A percentile compares a stretch with the other conserved stretches of the same genome.
phyloP scores from a whole-genome alignment of 2,113 vertebrate genomes.

The Grammatotria lemairii region DNA sequence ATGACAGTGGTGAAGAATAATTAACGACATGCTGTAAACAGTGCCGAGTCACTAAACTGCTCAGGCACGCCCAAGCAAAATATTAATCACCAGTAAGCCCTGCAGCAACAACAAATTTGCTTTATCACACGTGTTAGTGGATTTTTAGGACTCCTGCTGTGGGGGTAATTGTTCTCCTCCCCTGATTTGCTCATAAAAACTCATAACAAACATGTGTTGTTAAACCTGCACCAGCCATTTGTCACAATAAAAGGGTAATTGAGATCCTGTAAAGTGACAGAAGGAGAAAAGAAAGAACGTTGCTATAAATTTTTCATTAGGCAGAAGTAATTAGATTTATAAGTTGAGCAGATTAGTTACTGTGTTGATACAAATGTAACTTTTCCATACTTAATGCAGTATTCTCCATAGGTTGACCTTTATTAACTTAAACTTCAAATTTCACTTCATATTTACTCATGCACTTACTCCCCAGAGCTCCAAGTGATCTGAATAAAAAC shows the following conservation, averaged over 20 bases:
- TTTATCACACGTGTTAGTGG: slow-evolving; percentile 42
- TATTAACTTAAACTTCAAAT: neutral
- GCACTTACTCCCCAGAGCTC: rapidly evolving
- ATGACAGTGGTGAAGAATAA: neutral
- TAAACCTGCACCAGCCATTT: slow-evolving; percentile 47
- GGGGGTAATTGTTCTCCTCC: slow-evolving; percentile 51
- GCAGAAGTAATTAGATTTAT: neutral
- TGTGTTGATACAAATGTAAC: neutral
- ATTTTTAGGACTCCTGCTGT: slow-evolving; percentile 47
- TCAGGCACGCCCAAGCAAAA: neutral
- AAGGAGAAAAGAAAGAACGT: neutral
- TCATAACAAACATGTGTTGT: slow-evolving; percentile 50
- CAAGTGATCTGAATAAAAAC: neutral
- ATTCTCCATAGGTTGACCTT: neutral
- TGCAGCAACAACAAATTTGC: slow-evolving; percentile 28
- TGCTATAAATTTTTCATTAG: neutral
- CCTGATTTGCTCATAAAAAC: slow-evolving; percentile 45
- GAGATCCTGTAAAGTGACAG: slow-evolving; percentile 8
- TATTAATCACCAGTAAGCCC: slow-evolving; percentile 8
- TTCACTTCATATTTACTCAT: rapidly evolving
- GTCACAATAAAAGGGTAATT: slow-evolving; percentile 16
- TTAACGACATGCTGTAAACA: slow-evolving; percentile 27
- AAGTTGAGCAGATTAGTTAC: neutral
- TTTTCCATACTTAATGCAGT: neutral
- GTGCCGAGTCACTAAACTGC: neutral